Evolutionary conservation across 2,888 invertebrate species (phyloP).

Genomic region (Cactoblastis cactorum): DNA sequence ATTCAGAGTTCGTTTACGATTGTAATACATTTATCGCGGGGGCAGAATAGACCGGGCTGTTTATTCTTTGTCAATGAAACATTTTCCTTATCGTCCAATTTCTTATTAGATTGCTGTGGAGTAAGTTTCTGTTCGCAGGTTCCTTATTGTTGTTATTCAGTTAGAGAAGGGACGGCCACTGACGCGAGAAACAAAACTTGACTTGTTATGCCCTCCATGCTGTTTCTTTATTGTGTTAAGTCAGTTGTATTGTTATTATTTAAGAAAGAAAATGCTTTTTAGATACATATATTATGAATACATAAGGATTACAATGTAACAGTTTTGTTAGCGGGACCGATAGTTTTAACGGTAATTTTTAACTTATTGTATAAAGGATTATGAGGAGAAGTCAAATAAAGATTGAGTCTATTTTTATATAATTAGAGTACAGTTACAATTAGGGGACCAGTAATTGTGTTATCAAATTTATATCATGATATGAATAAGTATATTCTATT

Average conservation of each 20-base stretch:
- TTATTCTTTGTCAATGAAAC: slow-evolving; percentile 68
- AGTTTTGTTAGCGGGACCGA: no score
- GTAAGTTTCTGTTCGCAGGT: slow-evolving; percentile 49
- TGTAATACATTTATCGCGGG: slow-evolving; percentile 44
- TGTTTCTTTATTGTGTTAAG: slow-evolving; percentile 50
- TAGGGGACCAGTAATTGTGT: no score
- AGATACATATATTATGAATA: slow-evolving; percentile 7
- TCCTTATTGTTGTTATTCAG: slow-evolving; percentile 65
- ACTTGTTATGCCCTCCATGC: slow-evolving; percentile 50
- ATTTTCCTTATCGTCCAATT: slow-evolving; percentile 66
- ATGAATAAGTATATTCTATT: no score
- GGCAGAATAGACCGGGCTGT: slow-evolving; percentile 51
- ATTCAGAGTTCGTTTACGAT: slow-evolving; percentile 30
- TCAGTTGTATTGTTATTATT: slow-evolving; percentile 24
- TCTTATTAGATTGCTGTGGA: slow-evolving; percentile 67
- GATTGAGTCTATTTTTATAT: no score
- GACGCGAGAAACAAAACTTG: slow-evolving; percentile 61
- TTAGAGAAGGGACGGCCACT: slow-evolving; percentile 58
- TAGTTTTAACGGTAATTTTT: no score
- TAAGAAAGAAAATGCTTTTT: no score
- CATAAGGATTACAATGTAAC: not conserved
- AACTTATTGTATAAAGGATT: no score
- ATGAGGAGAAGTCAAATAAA: no score
- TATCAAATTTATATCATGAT: no score
- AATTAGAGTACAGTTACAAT: no score